Base-by-base conservation (phyloP, 2,888 invertebrate species). In the Willowsia nigromaculata region DNA sequence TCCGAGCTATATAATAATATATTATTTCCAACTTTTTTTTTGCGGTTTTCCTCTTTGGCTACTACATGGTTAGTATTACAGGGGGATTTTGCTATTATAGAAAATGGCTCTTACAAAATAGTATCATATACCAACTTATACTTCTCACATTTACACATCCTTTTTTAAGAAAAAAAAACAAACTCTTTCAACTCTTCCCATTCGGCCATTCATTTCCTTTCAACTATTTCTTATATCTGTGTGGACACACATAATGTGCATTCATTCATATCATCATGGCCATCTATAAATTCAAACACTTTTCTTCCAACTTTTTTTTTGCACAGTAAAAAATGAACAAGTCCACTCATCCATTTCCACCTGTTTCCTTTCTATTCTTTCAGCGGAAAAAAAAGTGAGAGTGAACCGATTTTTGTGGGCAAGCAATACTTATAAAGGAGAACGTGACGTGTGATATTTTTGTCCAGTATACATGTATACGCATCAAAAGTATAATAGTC, bases 311-410 rank as follows among this genome's bases (percentile, higher is more conserved):
- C 30, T 6, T 15, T 65, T 83, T 81, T 80, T 83, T 47, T 83
- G 82, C 82, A 68, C 59, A 53, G 9, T 13, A 43, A 25, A 47
- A 62, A 40, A 27, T 25, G n/a, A 37, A 27, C 13, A 40, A 84
- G 65, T 56, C 40, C 84, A 84, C 15, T 84, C 74, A 84, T 50
- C 84, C 84, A 84, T 84, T 43, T 59, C 53, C 37, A 71, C 56
- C 71, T 71, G 56, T 56, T 84, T 74, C 84, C 74, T 71, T 33
- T 68, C n/a, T 53, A 4, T 65, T 30, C 40, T 37, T 22, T 68
- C 11, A 4, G 11, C n/a, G 22, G 9, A 37, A 22, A 68, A 59
- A 59, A 71, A 50, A 33, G 53, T 33, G 53, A 84, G 43, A 84
- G 74, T 74, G 43, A 9, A 43, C 13, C 43, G 11, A 13, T 43